Conservation (phyloP, 2,888 invertebrate genomes). For the Electrophaes corylata region DNA sequence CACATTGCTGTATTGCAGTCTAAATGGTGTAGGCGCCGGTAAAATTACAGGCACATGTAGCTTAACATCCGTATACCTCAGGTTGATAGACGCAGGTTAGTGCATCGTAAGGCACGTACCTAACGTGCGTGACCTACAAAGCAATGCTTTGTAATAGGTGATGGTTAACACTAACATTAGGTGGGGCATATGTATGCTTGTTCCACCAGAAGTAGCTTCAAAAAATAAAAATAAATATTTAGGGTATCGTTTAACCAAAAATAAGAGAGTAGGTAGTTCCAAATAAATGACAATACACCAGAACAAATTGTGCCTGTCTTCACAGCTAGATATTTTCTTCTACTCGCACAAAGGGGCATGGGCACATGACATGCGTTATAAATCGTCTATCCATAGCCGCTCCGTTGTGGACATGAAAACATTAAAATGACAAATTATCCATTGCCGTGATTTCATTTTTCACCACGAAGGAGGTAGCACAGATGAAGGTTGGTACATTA, state of each 20-base stretch:
- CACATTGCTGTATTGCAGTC: no score
- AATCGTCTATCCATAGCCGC: constrained; percentile 66
- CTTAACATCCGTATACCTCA: no score
- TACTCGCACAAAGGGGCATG: constrained; percentile 52
- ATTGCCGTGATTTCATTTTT: constrained; percentile 72
- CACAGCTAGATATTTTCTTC: constrained; percentile 52
- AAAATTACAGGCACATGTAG: no score
- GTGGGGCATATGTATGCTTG: no score
- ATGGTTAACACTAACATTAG: no score
- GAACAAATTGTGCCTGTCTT: constrained; percentile 62
- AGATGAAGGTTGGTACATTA: constrained; percentile 50
- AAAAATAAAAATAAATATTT: no score
- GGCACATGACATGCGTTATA: constrained; percentile 62
- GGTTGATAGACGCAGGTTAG: no score
- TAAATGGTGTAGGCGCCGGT: no score
- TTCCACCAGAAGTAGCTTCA: background rate
- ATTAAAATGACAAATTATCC: constrained; percentile 78
- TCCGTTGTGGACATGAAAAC: constrained; percentile 64
- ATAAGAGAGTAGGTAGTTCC: background rate
- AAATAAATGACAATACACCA: constrained; percentile 35
- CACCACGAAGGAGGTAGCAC: constrained; percentile 59
- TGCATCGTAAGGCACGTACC: no score
- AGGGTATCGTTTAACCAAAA: background rate
- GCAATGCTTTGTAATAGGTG: no score
- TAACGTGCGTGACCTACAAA: no score